Evolutionary conservation across 1,140 invertebrate genomes (phyloP), one percentile per base, ranked within the genome.

Genomic region (Lanistes nyassanus): DNA sequence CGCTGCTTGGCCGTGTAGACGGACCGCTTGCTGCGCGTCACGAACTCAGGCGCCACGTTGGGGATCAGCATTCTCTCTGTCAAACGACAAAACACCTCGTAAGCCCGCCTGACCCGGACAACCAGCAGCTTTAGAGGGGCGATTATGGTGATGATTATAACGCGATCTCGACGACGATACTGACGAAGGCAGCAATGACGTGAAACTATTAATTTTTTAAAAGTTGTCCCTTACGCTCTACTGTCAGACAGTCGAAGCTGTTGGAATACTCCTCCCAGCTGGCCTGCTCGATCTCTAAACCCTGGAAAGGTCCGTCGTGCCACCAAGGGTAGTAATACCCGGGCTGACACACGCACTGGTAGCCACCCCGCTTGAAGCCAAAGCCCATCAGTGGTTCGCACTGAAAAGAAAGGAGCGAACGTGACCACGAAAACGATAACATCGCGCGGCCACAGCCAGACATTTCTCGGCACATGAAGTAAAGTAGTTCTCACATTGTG

Each of bases 301-400:
- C 97, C 0, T 97, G 91, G 91, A 94, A 99, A 0, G 97, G 96
- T 74, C 95, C 92, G 79, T 96, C 91, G 29, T 97, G 94, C 36
- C 94, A 92, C 79, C 93, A 94, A 0, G 97, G 97, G 75, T 98
- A 91, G 78, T 97, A 92, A 85, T 91, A 96, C 5, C 97, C 95
- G 9, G 97, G 97, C 81, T 93, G 92, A 90, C 97, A 99, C 79
- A 86, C 82, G 80, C 90, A 99, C 87, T 98, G 96, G 90, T 99
- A 99, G 34, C 96, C 97, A 74, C 97, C 97, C 85, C 97, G 92
- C 79, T 96, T 91, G 85, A 97, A 98, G 47, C 97, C 98, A 94
- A 94, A 99, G 6, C 97, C 97, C 86, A 75, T 78, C 34, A 99
- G 88, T 0, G 97, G 97, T 90, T 99, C 97, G 91, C 98, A 99